These are phyloP conservation scores for Mustelus asterias DNA, from an alignment of 2,113 vertebrate genomes.

Conservation along the genomic window DNA sequence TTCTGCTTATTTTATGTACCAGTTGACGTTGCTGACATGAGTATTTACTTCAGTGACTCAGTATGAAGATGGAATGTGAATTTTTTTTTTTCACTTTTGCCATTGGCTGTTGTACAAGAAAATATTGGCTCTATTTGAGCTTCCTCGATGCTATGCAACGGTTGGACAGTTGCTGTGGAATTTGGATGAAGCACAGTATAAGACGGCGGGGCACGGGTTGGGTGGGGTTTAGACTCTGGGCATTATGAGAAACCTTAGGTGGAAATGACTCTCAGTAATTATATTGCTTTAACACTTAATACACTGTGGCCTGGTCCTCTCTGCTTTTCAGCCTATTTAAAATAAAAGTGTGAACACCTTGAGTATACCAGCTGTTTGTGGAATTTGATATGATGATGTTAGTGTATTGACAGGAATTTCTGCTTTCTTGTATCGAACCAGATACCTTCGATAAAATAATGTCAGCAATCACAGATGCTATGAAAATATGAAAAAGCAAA, in stretches of 20 bases:
- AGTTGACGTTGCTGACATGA: not conserved
- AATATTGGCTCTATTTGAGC: not conserved
- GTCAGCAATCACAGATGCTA: not conserved
- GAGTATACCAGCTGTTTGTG: not conserved
- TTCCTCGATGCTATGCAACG: not conserved
- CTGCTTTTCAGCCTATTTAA: not conserved
- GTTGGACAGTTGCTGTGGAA: not conserved
- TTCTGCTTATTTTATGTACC: not conserved
- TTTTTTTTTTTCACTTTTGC: not conserved
- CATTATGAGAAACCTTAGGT: not conserved
- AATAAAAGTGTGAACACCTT: not conserved
- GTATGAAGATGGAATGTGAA: not conserved
- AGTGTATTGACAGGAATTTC: not conserved
- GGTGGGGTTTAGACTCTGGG: not conserved
- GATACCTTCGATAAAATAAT: not conserved
- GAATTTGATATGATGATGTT: not conserved
- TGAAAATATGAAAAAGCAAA: not conserved
- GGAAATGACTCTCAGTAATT: not conserved
- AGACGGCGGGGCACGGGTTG: not conserved
- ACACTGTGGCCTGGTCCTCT: not conserved
- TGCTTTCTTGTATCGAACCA: not conserved
- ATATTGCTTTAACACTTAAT: too few relatives aligned
- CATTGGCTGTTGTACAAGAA: not conserved
- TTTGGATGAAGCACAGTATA: not conserved
- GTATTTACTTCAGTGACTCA: not conserved